These are phyloP conservation scores for Callocephalon fimbriatum DNA, from an alignment of 2,113 vertebrate species.

Conservation along the genomic window DNA sequence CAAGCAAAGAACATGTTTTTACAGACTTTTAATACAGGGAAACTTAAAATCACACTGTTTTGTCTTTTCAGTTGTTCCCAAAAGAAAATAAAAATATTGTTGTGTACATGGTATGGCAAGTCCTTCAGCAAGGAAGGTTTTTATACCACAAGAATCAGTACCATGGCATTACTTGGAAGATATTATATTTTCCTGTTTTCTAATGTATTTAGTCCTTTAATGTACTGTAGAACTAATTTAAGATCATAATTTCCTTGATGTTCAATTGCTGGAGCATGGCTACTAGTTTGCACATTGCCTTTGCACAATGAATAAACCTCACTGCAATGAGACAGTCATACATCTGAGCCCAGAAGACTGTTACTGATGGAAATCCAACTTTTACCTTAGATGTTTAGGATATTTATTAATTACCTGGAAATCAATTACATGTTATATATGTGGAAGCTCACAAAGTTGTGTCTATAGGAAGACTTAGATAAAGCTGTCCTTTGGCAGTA, in stretches of 20 bases:
- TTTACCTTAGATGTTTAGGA: neutral
- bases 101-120: neutral
- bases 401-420: neutral
- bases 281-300: neutral
- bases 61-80: neutral
- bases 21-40: neutral
- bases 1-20: constrained; percentile 14
- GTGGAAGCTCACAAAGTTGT: neutral
- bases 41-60: neutral
- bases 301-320: neutral
- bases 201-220: neutral
- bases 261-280: neutral
- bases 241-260: neutral
- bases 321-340: neutral
- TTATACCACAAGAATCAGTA: neutral
- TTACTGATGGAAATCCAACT: neutral
- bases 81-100: constrained; percentile 13
- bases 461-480: neutral
- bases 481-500: neutral
- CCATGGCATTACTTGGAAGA: neutral
- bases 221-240: neutral
- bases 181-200: neutral
- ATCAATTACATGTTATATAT: neutral
- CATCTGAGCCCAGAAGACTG: neutral
- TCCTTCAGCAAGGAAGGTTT: neutral